Evolutionary conservation across 2,797 vertebrate species (phyloP).

Genomic region (Leptodactylus fallax): DNA sequence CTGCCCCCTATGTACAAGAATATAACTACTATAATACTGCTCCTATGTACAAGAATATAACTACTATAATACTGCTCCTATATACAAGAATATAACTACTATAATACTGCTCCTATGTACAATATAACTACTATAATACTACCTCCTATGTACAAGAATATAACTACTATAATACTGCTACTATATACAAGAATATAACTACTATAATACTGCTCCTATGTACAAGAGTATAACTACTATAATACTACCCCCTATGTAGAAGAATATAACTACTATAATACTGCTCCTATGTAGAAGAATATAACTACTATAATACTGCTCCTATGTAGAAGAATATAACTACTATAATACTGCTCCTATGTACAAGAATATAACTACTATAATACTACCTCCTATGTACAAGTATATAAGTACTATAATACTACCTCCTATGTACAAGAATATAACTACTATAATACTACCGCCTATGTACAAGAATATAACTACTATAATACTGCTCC

Average conservation of each 20-base stretch:
- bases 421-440: neutral
- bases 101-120: conserved; percentile 10
- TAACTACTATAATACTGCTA: neutral
- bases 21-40: conserved; percentile 18
- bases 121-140: conserved; percentile 31
- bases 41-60: neutral
- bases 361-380: conserved; percentile 2
- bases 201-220: conserved; percentile 1
- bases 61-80: conserved; percentile 22
- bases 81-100: conserved; percentile 25
- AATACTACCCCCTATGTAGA: neutral
- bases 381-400: neutral
- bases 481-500: neutral
- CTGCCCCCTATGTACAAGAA: neutral
- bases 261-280: conserved; percentile 13
- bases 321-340: conserved; percentile 3
- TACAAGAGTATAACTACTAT: conserved; percentile 10
- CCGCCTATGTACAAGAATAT: no score
- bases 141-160: neutral
- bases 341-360: conserved; percentile 4
- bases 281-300: neutral
- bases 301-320: conserved; percentile 14
- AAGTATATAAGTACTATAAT: neutral
- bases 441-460: no score
- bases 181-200: conserved; percentile 6